Conservation (phyloP, 2,888 invertebrate genomes). For the Tromatobia lineatoria region DNA sequence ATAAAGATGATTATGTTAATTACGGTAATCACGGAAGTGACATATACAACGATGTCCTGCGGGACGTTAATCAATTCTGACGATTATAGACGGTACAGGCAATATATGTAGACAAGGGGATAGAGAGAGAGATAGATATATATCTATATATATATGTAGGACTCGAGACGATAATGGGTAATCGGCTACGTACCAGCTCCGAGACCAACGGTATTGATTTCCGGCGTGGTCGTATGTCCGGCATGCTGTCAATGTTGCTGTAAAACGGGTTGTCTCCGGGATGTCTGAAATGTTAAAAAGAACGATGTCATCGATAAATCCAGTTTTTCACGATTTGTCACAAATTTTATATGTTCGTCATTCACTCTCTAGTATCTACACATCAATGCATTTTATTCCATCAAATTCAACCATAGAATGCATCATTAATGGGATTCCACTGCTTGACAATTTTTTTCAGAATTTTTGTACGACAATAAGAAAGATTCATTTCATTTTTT, state of each 20-base stretch:
- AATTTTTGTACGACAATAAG: no score
- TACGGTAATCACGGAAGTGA: constrained; percentile 50
- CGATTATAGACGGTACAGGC: constrained; percentile 78
- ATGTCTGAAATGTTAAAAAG: constrained; percentile 88
- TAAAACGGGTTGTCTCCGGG: constrained; percentile 99
- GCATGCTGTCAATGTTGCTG: constrained; percentile 99
- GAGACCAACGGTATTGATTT: constrained; percentile 99
- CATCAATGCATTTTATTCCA: no score
- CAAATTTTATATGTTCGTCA: background rate
- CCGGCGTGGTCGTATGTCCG: constrained; percentile 98
- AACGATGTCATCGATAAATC: constrained; percentile 6
- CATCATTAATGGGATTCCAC: no score
- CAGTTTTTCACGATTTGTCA: constrained; percentile 14
- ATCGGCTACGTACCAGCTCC: constrained; percentile 95
- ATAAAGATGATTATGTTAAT: constrained; percentile 36
- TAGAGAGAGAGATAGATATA: constrained; percentile 52
- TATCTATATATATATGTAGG: constrained; percentile 54
- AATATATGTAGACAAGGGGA: constrained; percentile 67
- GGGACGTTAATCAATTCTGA: constrained; percentile 75
- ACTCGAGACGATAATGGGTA: constrained; percentile 75
- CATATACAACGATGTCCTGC: constrained; percentile 63
- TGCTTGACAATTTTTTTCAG: no score
- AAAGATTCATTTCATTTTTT: no score
- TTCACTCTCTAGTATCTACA: no score
- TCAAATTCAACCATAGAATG: no score